Conservation (phyloP, 2,113 vertebrate genomes). For the Grantiella picta region DNA sequence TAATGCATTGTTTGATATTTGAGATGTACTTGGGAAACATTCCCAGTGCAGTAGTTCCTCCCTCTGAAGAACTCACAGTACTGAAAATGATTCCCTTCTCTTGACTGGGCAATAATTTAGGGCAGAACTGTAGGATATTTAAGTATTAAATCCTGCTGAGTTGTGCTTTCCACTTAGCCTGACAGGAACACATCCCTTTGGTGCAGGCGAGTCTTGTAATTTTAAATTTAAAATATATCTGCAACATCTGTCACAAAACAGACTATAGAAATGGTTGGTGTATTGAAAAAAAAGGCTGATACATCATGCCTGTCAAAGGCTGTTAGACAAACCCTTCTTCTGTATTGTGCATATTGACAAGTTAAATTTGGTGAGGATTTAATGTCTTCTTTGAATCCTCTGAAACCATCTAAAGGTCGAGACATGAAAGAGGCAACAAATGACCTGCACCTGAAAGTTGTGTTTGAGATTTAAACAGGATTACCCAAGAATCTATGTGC, state of each 20-base stretch:
- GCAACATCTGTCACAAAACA: neutral
- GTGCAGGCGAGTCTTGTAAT: neutral
- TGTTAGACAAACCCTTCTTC: neutral
- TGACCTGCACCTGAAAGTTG: neutral
- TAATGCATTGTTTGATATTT: neutral
- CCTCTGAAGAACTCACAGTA: neutral
- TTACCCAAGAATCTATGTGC: neutral
- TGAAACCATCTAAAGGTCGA: neutral
- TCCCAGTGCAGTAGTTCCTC: neutral
- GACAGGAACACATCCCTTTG: neutral
- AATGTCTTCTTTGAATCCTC: neutral
- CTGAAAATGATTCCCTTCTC: neutral
- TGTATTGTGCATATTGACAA: neutral
- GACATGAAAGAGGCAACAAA: neutral
- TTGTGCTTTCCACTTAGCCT: neutral
- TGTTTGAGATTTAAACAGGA: neutral
- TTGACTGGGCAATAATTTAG: neutral
- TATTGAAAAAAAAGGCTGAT: neutral
- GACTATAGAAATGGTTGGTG: neutral
- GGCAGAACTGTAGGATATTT: neutral
- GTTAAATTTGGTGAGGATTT: conserved; percentile 5
- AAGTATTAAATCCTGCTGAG: neutral
- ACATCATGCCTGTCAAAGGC: neutral
- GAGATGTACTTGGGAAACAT: neutral
- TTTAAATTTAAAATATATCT: neutral